Percentiles rank a stretch among this genome's conserved stretches.
These are phyloP conservation scores for Stichodactyla mertensii DNA, from an alignment of 64 coral and sea anemone species.

Conservation along the genomic window DNA sequence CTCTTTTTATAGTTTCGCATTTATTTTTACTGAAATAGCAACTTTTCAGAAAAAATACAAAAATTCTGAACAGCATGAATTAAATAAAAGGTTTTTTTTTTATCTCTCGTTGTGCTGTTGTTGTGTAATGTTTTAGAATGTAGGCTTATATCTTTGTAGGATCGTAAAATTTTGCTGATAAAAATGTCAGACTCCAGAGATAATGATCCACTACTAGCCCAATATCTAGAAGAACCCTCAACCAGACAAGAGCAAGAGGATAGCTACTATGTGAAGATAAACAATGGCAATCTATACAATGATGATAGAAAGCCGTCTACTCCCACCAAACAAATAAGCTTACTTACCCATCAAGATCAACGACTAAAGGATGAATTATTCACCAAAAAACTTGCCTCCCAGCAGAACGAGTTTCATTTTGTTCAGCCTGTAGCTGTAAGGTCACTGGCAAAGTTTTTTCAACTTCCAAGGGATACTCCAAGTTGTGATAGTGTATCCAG, in stretches of 20 bases:
- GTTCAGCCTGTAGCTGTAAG: slow-evolving; percentile 4
- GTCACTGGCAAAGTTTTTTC: neutral
- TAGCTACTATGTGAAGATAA: neutral
- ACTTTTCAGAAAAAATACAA: too few relatives aligned
- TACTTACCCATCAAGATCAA: neutral
- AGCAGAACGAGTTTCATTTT: neutral
- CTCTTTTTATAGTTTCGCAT: neutral
- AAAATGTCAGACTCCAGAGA: too few relatives aligned
- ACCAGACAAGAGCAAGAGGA: neutral
- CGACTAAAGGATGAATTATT: neutral
- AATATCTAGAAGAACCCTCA: neutral
- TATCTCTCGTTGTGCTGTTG: too few relatives aligned
- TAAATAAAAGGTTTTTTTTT: too few relatives aligned
- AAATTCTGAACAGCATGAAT: too few relatives aligned
- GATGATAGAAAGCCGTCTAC: neutral
- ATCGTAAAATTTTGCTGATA: too few relatives aligned
- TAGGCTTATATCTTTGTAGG: neutral
- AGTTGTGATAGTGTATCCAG: slow-evolving; percentile 10
- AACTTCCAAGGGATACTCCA: neutral
- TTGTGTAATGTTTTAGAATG: neutral
- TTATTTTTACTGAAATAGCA: neutral
- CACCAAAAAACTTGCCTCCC: neutral
- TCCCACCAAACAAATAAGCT: neutral
- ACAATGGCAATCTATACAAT: neutral
- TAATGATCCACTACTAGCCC: neutral